A percentile compares a stretch with the other conserved stretches of the same genome.
These are phyloP conservation scores for Paracentrotus lividus DNA, from an alignment of 53 echinoderm and acorn worm genomes.

Conservation along the genomic window DNA sequence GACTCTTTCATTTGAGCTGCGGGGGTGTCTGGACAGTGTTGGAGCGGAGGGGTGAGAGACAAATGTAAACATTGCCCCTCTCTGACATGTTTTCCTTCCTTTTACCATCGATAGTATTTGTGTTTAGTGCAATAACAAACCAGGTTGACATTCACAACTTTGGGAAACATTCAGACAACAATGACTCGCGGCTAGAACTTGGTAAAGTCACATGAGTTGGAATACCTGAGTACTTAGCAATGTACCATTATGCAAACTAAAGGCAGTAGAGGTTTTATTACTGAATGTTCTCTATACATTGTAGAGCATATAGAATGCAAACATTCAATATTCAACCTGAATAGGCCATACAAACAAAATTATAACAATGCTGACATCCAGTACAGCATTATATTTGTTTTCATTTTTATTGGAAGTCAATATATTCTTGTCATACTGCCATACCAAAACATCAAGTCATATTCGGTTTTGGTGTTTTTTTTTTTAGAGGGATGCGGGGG, in stretches of 20 bases:
- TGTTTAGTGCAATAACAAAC: conserved; percentile 27
- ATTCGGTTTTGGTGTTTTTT: too few relatives aligned
- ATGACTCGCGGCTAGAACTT: not conserved
- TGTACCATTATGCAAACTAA: not conserved
- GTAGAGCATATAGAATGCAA: not conserved
- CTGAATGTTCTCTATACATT: not conserved
- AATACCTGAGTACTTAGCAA: not conserved
- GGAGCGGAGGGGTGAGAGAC: conserved; percentile 29
- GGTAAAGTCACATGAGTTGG: not conserved
- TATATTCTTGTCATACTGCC: too few relatives aligned
- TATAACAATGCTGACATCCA: too few relatives aligned
- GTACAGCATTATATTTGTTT: too few relatives aligned
- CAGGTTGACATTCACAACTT: conserved; percentile 7
- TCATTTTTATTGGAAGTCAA: too few relatives aligned
- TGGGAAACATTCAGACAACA: not conserved
- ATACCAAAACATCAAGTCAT: too few relatives aligned
- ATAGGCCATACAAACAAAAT: too few relatives aligned
- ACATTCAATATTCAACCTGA: not conserved
- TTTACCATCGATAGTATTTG: not conserved
- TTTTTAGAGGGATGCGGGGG: too few relatives aligned
- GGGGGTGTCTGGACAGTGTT: conserved; percentile 65
- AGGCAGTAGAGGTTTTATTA: not conserved
- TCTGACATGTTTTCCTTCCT: conserved; percentile 25
- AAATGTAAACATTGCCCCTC: conserved; percentile 65
- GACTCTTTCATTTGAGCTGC: conserved; percentile 68